Base-by-base conservation (phyloP, 2,797 vertebrate species). In the Pachyuromys duprasi region DNA sequence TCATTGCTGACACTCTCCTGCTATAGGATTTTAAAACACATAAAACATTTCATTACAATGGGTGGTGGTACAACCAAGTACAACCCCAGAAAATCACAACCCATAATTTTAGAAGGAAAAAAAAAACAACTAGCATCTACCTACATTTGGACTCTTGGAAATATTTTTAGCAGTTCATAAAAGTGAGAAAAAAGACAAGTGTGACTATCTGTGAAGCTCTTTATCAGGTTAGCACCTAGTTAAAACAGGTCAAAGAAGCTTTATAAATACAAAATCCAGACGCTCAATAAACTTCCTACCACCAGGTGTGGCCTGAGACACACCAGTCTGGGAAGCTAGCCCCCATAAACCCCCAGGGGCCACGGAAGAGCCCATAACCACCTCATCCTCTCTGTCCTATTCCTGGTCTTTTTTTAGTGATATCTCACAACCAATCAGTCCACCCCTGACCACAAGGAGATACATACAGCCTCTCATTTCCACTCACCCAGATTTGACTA, bases 151-250 rank as follows among this genome's bases (percentile, higher is more conserved):
- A 94, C 90, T 95, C 93, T 97, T 97, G 95, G 80, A 97, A 97
- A 97, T 80, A 96, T 96, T 97, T 96, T 98, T 97, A 97, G 89
- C 97, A 98, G 97, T 96, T 97, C 97, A 94, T 98, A 97, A 98
- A 98, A 97, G 97, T 86, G 89, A 94, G 96, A 95, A 97, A 96
- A 90, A 97, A 98, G 97, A 98, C 94, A 93, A 97, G 96, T 72
- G 92, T 95, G 67, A 95, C 90, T 84, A 95, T 97, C 93, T 89
- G 75, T 92, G 96, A 97, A 94, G 92, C 97, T 95, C 95, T 97
- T 98, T 97, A 97, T 97, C 97, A 98, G 96, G 97, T 98, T 98
- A 97, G 96, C 97, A 97, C 97, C 97, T 97, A 97, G 96, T 98
- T 98, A 98, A 98, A 97, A 70, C 90, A 97, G 96, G 94, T 96